Conservation (phyloP, 2,113 vertebrate species). For the Spea bombifrons region DNA sequence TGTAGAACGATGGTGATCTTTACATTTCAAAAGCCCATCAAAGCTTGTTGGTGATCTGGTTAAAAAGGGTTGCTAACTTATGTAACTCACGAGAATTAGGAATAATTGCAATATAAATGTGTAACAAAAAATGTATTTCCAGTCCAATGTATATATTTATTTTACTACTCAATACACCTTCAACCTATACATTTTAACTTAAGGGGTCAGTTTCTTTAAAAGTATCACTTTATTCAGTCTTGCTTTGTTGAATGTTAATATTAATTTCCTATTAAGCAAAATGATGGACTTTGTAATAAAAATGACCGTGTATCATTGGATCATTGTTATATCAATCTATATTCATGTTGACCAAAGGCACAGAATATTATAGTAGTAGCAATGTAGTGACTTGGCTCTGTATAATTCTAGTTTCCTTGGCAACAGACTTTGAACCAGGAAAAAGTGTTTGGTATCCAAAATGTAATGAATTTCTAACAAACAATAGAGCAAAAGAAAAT, state of each 20-base stretch:
- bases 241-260: not conserved
- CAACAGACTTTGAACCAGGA: conserved; percentile 9
- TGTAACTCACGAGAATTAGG: too few relatives aligned
- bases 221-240: not conserved
- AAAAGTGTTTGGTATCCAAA: conserved; percentile 16
- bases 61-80: too few relatives aligned
- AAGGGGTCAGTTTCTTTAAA: not conserved
- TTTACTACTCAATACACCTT: too few relatives aligned
- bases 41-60: too few relatives aligned
- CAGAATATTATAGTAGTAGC: not conserved
- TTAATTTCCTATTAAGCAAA: not conserved
- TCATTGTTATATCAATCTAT: not conserved
- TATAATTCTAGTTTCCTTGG: conserved; percentile 11
- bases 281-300: not conserved
- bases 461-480: not conserved
- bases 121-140: too few relatives aligned
- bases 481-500: conserved; percentile 1
- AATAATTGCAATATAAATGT: too few relatives aligned
- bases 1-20: too few relatives aligned
- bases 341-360: not conserved
- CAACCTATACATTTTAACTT: not conserved
- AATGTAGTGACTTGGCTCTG: not conserved
- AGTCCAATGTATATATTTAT: too few relatives aligned
- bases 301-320: not conserved
- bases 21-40: too few relatives aligned